phyloP scores from a whole-genome alignment of 2,113 vertebrate genomes.

The Tringa solitaria region DNA sequence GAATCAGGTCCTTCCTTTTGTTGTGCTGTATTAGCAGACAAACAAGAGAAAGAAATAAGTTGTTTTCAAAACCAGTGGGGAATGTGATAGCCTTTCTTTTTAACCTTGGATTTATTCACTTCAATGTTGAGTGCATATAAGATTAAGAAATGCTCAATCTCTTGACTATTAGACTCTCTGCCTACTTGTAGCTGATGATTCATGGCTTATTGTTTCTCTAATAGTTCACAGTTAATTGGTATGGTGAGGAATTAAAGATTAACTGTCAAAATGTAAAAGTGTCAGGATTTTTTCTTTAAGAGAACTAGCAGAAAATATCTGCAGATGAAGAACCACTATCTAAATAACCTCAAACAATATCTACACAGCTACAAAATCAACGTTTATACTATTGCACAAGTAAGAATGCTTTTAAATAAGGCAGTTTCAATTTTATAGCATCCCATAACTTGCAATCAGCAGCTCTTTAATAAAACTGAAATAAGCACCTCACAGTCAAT shows the following conservation, averaged over 20 bases:
- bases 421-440: conserved; percentile 57
- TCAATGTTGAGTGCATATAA: conserved; percentile 18
- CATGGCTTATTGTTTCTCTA: conserved; percentile 51
- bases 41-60: neutral
- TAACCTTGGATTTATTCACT: conserved; percentile 56
- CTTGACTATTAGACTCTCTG: conserved; percentile 27
- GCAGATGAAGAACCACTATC: conserved; percentile 2
- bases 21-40: neutral
- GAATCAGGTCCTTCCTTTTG: neutral
- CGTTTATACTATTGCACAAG: neutral
- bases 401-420: conserved; percentile 52
- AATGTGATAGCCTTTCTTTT: conserved; percentile 23
- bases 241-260: conserved; percentile 50
- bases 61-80: neutral
- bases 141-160: conserved; percentile 52
- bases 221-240: conserved; percentile 28
- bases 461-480: conserved; percentile 67
- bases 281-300: neutral
- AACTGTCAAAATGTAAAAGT: conserved; percentile 40
- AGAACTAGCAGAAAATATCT: neutral
- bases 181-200: conserved; percentile 42
- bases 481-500: conserved; percentile 49
- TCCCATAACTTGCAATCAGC: conserved; percentile 51
- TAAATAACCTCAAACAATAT: conserved; percentile 15
- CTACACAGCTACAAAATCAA: conserved; percentile 12